phyloP scores from a whole-genome alignment of 2,888 invertebrate species.

The Lasioglossum oenotherae region DNA sequence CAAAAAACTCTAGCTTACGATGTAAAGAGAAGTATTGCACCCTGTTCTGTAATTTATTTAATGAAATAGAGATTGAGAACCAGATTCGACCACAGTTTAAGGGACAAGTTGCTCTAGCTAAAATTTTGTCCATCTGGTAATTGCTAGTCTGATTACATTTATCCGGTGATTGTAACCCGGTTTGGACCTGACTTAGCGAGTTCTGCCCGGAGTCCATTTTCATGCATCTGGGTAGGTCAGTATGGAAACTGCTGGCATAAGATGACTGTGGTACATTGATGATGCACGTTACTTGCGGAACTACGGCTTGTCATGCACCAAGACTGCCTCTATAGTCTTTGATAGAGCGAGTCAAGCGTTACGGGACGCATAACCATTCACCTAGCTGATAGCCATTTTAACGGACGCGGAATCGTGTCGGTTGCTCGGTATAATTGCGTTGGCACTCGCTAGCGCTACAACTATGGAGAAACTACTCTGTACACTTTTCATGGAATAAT shows the following conservation, averaged over 20 bases:
- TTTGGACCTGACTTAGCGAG: background rate
- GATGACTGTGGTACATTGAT: background rate
- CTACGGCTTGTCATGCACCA: background rate
- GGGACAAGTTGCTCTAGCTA: background rate
- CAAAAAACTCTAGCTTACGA: background rate
- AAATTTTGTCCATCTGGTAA: background rate
- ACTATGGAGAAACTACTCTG: background rate
- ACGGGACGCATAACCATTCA: background rate
- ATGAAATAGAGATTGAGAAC: background rate
- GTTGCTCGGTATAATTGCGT: background rate
- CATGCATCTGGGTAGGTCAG: background rate
- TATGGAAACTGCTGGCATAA: background rate
- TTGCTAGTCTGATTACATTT: background rate
- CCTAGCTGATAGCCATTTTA: background rate
- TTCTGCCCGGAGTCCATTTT: conserved; percentile 2
- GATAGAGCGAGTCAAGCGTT: background rate
- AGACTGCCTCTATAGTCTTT: background rate
- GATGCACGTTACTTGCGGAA: background rate
- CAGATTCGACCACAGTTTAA: background rate
- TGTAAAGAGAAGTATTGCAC: background rate
- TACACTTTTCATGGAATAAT: background rate
- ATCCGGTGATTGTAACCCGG: conserved; percentile 10
- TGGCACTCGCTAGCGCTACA: background rate
- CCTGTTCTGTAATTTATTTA: background rate
- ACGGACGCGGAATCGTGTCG: background rate